Evolutionary conservation across 2,113 vertebrate species (phyloP).

Genomic region (Piaya cayana): DNA sequence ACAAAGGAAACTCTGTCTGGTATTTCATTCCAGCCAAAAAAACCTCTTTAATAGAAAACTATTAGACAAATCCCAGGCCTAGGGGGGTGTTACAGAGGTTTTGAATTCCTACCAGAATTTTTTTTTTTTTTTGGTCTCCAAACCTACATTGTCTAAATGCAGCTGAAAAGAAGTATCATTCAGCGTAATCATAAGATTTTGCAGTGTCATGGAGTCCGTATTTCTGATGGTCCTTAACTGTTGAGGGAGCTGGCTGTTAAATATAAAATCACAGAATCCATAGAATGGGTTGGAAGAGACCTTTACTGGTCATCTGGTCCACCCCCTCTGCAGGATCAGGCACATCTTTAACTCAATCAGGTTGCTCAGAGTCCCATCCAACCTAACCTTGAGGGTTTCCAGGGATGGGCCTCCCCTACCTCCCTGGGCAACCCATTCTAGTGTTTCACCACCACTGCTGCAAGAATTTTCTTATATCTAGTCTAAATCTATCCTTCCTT

Average conservation of each 20-base stretch:
- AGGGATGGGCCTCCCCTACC: too few relatives aligned
- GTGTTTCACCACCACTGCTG: too few relatives aligned
- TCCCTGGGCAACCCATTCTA: too few relatives aligned
- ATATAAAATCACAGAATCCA: neutral
- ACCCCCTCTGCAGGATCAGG: too few relatives aligned
- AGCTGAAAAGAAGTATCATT: neutral
- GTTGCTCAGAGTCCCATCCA: too few relatives aligned
- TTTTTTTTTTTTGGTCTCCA: neutral
- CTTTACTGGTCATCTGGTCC: too few relatives aligned
- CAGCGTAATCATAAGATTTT: neutral
- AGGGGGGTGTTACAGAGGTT: neutral
- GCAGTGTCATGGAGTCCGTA: neutral
- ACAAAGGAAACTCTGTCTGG: conserved; percentile 21
- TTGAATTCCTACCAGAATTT: conserved; percentile 7
- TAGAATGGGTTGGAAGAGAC: too few relatives aligned
- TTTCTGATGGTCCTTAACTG: neutral
- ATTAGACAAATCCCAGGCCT: conserved; percentile 33
- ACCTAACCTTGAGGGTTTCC: too few relatives aligned
- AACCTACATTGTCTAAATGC: neutral
- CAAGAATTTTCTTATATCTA: too few relatives aligned
- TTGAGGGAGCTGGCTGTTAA: neutral
- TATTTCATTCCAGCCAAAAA: conserved; percentile 23
- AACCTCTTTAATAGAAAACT: conserved; percentile 18
- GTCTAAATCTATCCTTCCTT: too few relatives aligned
- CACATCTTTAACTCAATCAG: too few relatives aligned